Percentiles rank a stretch among this genome's conserved stretches.
Conservation (phyloP, 2,797 vertebrate species). For the Spondyliosoma cantharus region DNA sequence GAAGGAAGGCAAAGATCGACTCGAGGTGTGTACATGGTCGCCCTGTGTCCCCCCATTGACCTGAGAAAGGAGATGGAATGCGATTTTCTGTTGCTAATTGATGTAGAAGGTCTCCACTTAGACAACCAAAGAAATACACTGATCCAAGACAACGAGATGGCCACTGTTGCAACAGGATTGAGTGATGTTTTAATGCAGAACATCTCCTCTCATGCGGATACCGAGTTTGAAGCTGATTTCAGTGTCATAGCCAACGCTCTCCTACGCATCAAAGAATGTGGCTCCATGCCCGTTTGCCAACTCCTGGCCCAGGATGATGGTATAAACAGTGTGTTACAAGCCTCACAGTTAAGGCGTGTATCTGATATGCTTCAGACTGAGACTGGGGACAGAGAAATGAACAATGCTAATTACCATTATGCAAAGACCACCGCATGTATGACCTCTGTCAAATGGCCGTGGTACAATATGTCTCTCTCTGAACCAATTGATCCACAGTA, state of each 20-base stretch:
- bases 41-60: slow-evolving; percentile 70
- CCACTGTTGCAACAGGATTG: slow-evolving; percentile 79
- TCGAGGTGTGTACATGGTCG: slow-evolving; percentile 76
- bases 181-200: slow-evolving; percentile 82
- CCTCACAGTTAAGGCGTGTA: slow-evolving; percentile 70
- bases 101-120: slow-evolving; percentile 77
- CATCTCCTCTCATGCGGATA: slow-evolving; percentile 62
- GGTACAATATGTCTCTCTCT: slow-evolving; percentile 79
- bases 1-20: slow-evolving; percentile 65
- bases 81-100: slow-evolving; percentile 79
- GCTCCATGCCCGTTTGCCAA: slow-evolving; percentile 70
- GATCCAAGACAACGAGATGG: slow-evolving; percentile 77
- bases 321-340: slow-evolving; percentile 73
- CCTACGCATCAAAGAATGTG: slow-evolving; percentile 72
- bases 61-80: slow-evolving; percentile 80
- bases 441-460: slow-evolving; percentile 82
- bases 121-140: slow-evolving; percentile 39
- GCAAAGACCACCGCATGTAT: slow-evolving; percentile 57
- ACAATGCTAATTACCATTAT: slow-evolving; percentile 14
- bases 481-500: slow-evolving; percentile 81
- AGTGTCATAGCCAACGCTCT: slow-evolving; percentile 77
- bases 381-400: slow-evolving; percentile 16
- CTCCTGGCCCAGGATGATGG: slow-evolving; percentile 72
- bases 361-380: slow-evolving; percentile 69
- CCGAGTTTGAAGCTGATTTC: slow-evolving; percentile 71